These are phyloP conservation scores for Pteria penguin DNA, from an alignment of 2,888 invertebrate genomes.

Conservation along the genomic window DNA sequence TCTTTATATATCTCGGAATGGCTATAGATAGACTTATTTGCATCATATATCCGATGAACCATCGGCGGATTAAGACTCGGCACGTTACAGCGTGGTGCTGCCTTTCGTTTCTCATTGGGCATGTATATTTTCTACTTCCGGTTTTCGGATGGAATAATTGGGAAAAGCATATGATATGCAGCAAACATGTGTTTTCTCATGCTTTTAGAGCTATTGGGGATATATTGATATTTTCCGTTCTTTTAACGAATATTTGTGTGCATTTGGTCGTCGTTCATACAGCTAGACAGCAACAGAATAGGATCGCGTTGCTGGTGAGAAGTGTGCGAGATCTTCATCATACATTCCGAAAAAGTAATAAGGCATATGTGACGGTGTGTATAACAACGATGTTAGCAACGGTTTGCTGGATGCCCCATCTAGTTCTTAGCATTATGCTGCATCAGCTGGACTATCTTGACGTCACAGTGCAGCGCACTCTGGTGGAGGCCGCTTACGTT, in stretches of 20 bases:
- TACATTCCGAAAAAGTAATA: slow-evolving; percentile 3
- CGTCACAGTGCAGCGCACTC: not conserved
- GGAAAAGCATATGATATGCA: slow-evolving; percentile 25
- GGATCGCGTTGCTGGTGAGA: slow-evolving; percentile 17
- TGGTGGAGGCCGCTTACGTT: slow-evolving; percentile 29
- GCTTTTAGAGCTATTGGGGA: slow-evolving; percentile 24
- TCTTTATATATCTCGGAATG: slow-evolving; percentile 30
- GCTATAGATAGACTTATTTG: slow-evolving; percentile 36
- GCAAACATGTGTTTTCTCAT: slow-evolving; percentile 30
- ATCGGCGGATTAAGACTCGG: slow-evolving; percentile 10
- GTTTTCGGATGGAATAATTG: slow-evolving; percentile 38
- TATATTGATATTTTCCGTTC: slow-evolving; percentile 4
- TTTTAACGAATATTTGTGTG: slow-evolving; percentile 15
- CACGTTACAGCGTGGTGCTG: slow-evolving; percentile 27
- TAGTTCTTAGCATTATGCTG: slow-evolving; percentile 21
- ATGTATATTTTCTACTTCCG: slow-evolving; percentile 21
- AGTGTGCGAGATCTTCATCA: slow-evolving; percentile 24
- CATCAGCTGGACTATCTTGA: slow-evolving; percentile 16
- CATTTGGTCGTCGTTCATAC: slow-evolving; percentile 17
- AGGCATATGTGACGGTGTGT: slow-evolving; percentile 36
- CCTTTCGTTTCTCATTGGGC: slow-evolving; percentile 19
- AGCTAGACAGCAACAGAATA: slow-evolving; percentile 31
- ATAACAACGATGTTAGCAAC: slow-evolving; percentile 30
- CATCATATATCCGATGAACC: slow-evolving; percentile 20
- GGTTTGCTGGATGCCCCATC: slow-evolving; percentile 35